Evolutionary conservation across 2,113 vertebrate species (phyloP).

Genomic region (Calidris pygmaea): DNA sequence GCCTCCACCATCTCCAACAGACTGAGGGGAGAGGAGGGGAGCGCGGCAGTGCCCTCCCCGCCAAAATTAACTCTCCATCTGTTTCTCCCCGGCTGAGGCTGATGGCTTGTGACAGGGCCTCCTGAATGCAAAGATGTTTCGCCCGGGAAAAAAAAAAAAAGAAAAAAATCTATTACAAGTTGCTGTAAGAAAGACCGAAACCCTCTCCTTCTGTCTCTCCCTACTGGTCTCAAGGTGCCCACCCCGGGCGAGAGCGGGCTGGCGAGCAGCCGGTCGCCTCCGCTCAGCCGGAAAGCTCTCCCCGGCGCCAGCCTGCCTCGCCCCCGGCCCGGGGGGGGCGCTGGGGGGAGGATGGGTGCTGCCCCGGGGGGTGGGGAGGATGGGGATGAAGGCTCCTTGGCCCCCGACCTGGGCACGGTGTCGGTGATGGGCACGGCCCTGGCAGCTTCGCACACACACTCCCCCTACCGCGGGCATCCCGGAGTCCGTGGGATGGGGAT

Average conservation of each 20-base stretch:
- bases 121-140: slow-evolving; percentile 64
- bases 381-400: neutral
- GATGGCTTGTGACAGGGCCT: slow-evolving; percentile 70
- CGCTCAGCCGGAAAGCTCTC: slow-evolving; percentile 20
- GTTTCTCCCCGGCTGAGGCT: slow-evolving; percentile 61
- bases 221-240: slow-evolving; percentile 29
- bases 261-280: slow-evolving; percentile 2
- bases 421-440: rapidly evolving
- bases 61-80: slow-evolving; percentile 70
- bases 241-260: slow-evolving; percentile 42
- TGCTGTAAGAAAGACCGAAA: slow-evolving; percentile 69
- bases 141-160: slow-evolving; percentile 1
- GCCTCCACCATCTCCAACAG: neutral
- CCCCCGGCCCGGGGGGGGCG: neutral
- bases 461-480: rapidly evolving
- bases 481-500: neutral
- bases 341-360: neutral
- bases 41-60: neutral
- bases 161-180: slow-evolving; percentile 34
- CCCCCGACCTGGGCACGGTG: rapidly evolving
- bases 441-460: rapidly evolving
- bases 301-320: slow-evolving; percentile 2
- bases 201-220: slow-evolving; percentile 50
- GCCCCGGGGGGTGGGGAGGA: neutral
- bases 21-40: neutral